Conservation (phyloP, 2,888 invertebrate genomes). For the Candidula unifasciata region DNA sequence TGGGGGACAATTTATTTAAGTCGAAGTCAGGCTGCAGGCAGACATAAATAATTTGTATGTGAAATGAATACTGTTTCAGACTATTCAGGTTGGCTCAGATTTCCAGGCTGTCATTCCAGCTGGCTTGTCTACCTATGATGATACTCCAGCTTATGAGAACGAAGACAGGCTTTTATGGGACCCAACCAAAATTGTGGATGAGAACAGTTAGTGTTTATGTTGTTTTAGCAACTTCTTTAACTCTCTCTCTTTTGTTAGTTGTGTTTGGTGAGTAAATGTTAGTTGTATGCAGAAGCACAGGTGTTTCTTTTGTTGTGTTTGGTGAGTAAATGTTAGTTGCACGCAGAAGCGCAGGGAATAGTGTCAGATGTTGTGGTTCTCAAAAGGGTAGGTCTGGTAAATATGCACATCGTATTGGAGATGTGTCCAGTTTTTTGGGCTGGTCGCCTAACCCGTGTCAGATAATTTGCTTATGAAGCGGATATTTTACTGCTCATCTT, state of each 20-base stretch:
- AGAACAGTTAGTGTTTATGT: slow-evolving; percentile 66
- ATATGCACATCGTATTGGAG: too few species aligned
- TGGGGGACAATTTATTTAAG: too few species aligned
- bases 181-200: slow-evolving; percentile 83
- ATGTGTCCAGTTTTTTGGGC: too few species aligned
- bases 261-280: background rate
- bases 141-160: slow-evolving; percentile 85
- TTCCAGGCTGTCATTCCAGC: slow-evolving; percentile 96
- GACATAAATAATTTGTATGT: too few species aligned
- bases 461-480: too few species aligned
- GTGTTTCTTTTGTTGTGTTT: background rate
- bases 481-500: too few species aligned
- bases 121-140: slow-evolving; percentile 91
- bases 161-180: slow-evolving; percentile 97
- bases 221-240: background rate
- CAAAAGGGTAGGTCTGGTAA: too few species aligned
- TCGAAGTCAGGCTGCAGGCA: too few species aligned
- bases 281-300: background rate
- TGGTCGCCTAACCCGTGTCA: too few species aligned
- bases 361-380: too few species aligned
- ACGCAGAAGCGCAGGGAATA: background rate
- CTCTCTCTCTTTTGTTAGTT: background rate
- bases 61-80: slow-evolving; percentile 78
- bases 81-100: slow-evolving; percentile 95
- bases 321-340: too few species aligned